Evolutionary conservation across 2,113 vertebrate genomes (phyloP).

Genomic region (Phalacrocorax pelagicus): DNA sequence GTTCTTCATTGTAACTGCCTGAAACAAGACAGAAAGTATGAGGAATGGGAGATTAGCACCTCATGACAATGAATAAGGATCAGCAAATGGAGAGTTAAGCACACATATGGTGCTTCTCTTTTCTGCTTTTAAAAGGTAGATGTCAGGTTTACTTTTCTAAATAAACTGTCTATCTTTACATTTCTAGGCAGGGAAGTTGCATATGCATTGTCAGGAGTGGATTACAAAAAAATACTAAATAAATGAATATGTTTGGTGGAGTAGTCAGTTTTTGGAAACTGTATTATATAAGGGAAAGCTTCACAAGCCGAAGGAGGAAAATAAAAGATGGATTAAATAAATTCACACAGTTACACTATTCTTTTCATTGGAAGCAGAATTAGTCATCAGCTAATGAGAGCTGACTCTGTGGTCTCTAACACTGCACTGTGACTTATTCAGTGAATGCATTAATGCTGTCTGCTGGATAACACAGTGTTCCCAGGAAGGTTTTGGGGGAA

Average conservation of each 20-base stretch:
- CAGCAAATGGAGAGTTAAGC: neutral
- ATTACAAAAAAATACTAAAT: neutral
- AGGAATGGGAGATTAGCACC: neutral
- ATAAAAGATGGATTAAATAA: neutral
- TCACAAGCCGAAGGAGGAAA: neutral
- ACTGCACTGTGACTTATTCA: neutral
- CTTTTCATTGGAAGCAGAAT: neutral
- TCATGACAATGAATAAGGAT: neutral
- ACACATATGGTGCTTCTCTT: neutral
- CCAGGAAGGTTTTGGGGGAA: neutral
- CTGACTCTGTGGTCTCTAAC: neutral
- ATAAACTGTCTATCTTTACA: neutral
- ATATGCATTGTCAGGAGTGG: neutral
- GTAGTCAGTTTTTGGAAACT: neutral
- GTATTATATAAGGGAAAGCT: neutral
- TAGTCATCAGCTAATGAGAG: neutral
- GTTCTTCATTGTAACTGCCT: neutral
- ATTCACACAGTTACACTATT: neutral
- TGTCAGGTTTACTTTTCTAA: neutral
- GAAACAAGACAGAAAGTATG: neutral
- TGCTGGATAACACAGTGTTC: neutral
- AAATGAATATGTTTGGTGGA: neutral
- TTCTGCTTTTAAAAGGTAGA: neutral
- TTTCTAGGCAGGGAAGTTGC: neutral
- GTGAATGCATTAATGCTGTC: neutral